Evolutionary conservation across 2,113 vertebrate species (phyloP).

Genomic region (Istiophorus platypterus): DNA sequence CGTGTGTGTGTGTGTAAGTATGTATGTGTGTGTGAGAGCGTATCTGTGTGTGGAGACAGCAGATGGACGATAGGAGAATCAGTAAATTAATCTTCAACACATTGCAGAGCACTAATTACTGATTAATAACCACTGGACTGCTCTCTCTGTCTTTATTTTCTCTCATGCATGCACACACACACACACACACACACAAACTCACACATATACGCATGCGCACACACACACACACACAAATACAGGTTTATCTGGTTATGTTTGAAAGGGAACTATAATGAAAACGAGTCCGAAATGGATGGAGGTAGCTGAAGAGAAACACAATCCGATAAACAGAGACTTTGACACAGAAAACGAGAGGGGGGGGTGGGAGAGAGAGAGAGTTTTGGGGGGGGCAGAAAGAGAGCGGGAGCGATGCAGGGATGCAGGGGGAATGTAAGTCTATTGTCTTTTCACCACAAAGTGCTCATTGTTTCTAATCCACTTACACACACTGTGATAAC

Average conservation of each 20-base stretch:
- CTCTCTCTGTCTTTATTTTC: constrained; percentile 27
- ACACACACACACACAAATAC: constrained; percentile 5
- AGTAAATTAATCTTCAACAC: constrained; percentile 78
- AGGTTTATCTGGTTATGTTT: constrained; percentile 18
- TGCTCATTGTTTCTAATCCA: constrained; percentile 71
- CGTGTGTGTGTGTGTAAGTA: constrained; percentile 23
- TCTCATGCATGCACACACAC: background rate
- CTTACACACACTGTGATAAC: constrained; percentile 43
- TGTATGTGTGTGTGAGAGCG: constrained; percentile 25
- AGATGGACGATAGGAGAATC: constrained; percentile 75
- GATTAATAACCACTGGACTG: constrained; percentile 76
- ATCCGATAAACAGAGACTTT: background rate
- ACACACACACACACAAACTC: background rate
- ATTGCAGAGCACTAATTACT: constrained; percentile 74
- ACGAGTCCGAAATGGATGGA: constrained; percentile 11
- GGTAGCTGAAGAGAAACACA: constrained; percentile 30
- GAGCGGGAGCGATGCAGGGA: constrained; percentile 18
- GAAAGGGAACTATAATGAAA: constrained; percentile 13
- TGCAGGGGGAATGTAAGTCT: constrained; percentile 43
- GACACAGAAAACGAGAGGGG: background rate
- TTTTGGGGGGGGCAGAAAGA: constrained; percentile 20
- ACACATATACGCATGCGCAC: background rate
- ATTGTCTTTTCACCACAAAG: constrained; percentile 70
- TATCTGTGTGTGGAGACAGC: constrained; percentile 40
- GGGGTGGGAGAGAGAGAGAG: background rate